phyloP scores from a whole-genome alignment of 2,797 vertebrate genomes.

The Gambusia yucatana region DNA sequence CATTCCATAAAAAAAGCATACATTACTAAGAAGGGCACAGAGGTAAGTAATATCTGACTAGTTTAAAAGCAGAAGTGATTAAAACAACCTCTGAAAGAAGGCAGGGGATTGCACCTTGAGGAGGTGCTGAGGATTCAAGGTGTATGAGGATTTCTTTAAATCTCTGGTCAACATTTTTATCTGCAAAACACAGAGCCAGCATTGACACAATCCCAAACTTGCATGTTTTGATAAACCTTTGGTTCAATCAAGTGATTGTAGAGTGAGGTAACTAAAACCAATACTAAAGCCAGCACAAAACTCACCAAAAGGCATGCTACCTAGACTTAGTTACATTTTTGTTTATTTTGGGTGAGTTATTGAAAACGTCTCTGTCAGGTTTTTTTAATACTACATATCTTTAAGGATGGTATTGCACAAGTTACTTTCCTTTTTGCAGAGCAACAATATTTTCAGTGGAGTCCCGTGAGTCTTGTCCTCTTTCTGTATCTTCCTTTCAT shows the following conservation, averaged over 20 bases:
- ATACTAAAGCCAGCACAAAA: conserved; percentile 84
- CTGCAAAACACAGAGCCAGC: conserved; percentile 47
- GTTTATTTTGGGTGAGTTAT: conserved; percentile 43
- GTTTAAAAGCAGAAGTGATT: conserved; percentile 48
- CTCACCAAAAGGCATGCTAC: conserved; percentile 80
- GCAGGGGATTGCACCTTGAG: not conserved
- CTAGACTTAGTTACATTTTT: conserved; percentile 75
- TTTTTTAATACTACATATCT: conserved; percentile 60
- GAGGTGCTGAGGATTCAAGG: conserved; percentile 43
- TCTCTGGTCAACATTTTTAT: conserved; percentile 50
- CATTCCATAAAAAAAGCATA: conserved; percentile 50
- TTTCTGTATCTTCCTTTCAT: conserved; percentile 55
- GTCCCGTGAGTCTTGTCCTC: conserved; percentile 64
- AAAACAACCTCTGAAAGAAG: conserved; percentile 30
- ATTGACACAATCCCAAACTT: conserved; percentile 35
- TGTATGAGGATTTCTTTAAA: conserved; percentile 44
- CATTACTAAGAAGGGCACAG: conserved; percentile 37
- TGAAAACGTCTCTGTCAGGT: conserved; percentile 50
- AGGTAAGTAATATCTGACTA: conserved; percentile 50
- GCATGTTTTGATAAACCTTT: conserved; percentile 67
- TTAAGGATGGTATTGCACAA: conserved; percentile 55
- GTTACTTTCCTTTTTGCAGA: conserved; percentile 67
- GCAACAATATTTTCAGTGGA: conserved; percentile 58
- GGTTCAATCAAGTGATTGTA: conserved; percentile 68
- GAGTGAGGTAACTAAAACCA: conserved; percentile 74